phyloP scores from a whole-genome alignment of 1,140 invertebrate species.

The Helicoverpa zea region DNA sequence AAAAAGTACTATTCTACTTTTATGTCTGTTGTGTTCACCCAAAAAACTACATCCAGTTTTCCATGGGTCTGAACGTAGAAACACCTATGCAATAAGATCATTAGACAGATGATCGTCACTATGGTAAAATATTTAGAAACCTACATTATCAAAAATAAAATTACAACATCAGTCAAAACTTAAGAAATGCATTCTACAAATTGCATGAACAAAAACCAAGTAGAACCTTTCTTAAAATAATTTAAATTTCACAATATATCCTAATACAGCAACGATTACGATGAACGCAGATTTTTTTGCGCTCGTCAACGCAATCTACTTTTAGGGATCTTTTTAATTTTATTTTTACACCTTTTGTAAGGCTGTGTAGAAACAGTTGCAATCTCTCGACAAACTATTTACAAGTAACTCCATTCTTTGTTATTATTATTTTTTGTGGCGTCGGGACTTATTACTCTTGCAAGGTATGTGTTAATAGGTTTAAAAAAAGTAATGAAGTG shows the following conservation, averaged over 20 bases:
- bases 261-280: background rate
- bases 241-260: constrained; percentile 1
- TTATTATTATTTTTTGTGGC: background rate
- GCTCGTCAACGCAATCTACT: constrained; percentile 8
- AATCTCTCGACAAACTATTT: constrained; percentile 8
- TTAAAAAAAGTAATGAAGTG: background rate
- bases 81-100: no score
- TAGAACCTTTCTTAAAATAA: background rate
- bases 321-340: constrained; percentile 24
- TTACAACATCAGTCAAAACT: background rate
- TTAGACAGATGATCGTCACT: no score
- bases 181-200: constrained; percentile 9
- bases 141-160: background rate
- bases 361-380: background rate
- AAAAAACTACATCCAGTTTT: no score
- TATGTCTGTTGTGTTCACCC: no score
- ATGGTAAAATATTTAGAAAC: no score
- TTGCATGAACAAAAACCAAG: background rate
- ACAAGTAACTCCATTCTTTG: background rate
- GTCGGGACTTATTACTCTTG: background rate
- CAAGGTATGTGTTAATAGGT: background rate
- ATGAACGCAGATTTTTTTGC: background rate
- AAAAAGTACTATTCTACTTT: no score
- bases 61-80: no score
- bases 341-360: constrained; percentile 32